A percentile compares a stretch with the other conserved stretches of the same genome.
Evolutionary conservation across 2,888 invertebrate genomes (phyloP).

Genomic region (Philopedon plagiatum): DNA sequence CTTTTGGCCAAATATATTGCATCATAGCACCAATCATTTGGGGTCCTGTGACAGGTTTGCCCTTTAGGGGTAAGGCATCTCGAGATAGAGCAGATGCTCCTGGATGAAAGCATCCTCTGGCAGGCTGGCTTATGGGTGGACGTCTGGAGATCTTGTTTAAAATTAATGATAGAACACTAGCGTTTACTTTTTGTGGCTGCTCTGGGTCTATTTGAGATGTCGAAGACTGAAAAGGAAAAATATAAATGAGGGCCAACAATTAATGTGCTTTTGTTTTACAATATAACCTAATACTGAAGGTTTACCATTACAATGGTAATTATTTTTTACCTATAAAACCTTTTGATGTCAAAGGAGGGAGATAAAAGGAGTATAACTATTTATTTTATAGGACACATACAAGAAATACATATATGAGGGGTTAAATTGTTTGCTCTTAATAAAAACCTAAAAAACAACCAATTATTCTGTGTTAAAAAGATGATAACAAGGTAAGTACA

Average conservation of each 20-base stretch:
- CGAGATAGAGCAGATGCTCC: conserved; percentile 76
- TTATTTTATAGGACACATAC: too few relatives aligned
- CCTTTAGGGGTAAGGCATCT: conserved; percentile 72
- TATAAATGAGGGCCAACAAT: background rate
- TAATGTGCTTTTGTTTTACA: background rate
- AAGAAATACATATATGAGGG: too few relatives aligned
- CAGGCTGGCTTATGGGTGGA: conserved; percentile 69
- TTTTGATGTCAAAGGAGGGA: too few relatives aligned
- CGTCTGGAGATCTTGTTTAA: conserved; percentile 58
- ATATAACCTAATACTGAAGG: too few relatives aligned
- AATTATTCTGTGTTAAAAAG: too few relatives aligned
- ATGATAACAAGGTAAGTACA: background rate
- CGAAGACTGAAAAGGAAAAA: conserved; percentile 54
- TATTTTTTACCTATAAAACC: too few relatives aligned
- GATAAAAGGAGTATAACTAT: too few relatives aligned
- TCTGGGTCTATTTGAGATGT: conserved; percentile 53
- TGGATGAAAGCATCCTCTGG: conserved; percentile 92
- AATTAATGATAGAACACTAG: conserved; percentile 59
- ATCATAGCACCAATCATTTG: conserved; percentile 92
- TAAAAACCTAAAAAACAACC: too few relatives aligned
- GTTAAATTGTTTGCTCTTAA: too few relatives aligned
- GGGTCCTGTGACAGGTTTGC: conserved; percentile 75
- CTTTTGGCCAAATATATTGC: conserved; percentile 96
- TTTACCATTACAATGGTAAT: too few relatives aligned
- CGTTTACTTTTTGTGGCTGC: conserved; percentile 51